Conservation (phyloP, 2,888 invertebrate species). For the Mongoloraphidia duomilia region DNA sequence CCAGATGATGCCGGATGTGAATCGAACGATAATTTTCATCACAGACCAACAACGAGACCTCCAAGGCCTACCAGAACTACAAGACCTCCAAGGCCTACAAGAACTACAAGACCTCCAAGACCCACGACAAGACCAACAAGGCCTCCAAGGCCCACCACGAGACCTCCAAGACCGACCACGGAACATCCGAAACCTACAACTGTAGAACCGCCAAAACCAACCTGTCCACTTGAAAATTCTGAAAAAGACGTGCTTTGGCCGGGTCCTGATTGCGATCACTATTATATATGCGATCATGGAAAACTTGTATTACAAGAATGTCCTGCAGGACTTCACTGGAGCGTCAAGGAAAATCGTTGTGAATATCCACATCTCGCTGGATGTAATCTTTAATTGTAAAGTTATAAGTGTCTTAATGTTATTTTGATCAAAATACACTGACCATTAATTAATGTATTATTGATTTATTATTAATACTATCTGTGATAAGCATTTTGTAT, state of each 20-base stretch:
- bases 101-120: not conserved
- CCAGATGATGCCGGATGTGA: slow-evolving; percentile 1
- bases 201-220: too few species aligned
- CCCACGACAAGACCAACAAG: too few species aligned
- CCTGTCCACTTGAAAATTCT: not conserved
- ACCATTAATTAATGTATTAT: too few species aligned
- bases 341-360: slow-evolving; percentile 1
- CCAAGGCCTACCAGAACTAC: not conserved
- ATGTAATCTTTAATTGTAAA: not conserved
- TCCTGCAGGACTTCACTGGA: slow-evolving; percentile 1
- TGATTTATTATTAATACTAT: too few species aligned
- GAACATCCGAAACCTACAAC: too few species aligned
- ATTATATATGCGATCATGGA: slow-evolving; percentile 1
- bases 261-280: not conserved
- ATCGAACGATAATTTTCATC: not conserved
- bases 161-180: too few species aligned
- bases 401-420: too few species aligned
- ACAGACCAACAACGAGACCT: not conserved
- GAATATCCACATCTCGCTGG: slow-evolving; percentile 1
- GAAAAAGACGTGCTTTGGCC: not conserved
- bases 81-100: not conserved
- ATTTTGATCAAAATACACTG: too few species aligned
- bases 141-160: too few species aligned
- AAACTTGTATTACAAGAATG: not conserved
- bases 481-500: too few species aligned